Evolutionary conservation across 2,113 vertebrate species (phyloP), one percentile per base, ranked within the genome.

Genomic region (Anolis carolinensis): DNA sequence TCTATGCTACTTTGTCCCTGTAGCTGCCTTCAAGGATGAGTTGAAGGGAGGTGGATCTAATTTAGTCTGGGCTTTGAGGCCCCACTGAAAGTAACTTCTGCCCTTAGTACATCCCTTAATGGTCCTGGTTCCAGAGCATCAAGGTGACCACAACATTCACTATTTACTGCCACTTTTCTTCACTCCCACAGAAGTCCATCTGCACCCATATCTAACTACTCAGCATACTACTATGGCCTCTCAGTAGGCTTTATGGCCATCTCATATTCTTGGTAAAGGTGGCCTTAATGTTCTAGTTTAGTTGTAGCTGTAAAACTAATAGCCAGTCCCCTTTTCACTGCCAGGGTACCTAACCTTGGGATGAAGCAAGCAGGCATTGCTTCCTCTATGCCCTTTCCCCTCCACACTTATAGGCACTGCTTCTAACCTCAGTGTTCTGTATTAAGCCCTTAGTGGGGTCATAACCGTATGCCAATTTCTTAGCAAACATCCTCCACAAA

Each of bases 381-480:
- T 34, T 84, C 23, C 75, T 65, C 7, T 50, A 30, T 11, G n/a
- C 13, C 23, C 65, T 3, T 36, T 21, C 63, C 70, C 36, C 65
- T n/a, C 39, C 16, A 21, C 34, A 32, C 25, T 39, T 71, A 20
- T 23, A 52, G 20, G 9, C 44, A 10, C 18, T 21, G 48, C 21
- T 67, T 59, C 14, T 59, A 59, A 34, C 4, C 6, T 36, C 34
- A 44, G 48, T n/a, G 32, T 79, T 79, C 32, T 39, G 27, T 78
- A 44, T 48, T 21, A n/a, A 39, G 14, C 11, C 4, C 50, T 79
- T 85, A 79, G 48, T 85, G 75, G 79, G 44, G 65, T 85, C 83
- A 85, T 32, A 85, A 25, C n/a, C 30, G 23, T 13, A 7, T 70
- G 55, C n/a, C 32, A 44, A 36, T 7, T 82, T 70, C 74, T 77